A percentile compares a stretch with the other conserved stretches of the same genome.
phyloP scores from a whole-genome alignment of 1,140 invertebrate species.

The Phymorhynchus buccinoides region DNA sequence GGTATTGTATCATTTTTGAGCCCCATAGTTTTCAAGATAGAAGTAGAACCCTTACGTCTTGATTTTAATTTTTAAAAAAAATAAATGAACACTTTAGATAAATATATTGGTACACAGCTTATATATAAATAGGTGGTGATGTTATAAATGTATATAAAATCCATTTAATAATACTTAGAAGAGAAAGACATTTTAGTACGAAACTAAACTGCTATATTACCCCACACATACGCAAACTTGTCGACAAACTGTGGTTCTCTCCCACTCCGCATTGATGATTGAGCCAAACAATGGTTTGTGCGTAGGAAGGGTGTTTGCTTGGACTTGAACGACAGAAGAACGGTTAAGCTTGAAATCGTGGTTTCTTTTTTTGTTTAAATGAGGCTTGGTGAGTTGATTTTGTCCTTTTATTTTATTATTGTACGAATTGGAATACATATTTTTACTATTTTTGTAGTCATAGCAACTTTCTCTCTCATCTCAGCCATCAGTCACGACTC shows the following conservation, averaged over 20 bases:
- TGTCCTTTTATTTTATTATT: background rate
- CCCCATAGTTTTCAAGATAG: no score
- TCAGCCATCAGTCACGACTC: background rate
- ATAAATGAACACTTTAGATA: no score
- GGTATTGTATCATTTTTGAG: no score
- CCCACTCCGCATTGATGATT: background rate
- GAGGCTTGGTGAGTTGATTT: background rate
- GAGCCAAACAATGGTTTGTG: background rate
- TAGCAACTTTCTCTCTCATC: background rate
- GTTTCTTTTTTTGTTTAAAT: background rate
- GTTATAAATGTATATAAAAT: no score
- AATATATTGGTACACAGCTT: no score
- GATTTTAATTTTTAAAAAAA: no score
- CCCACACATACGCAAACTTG: no score
- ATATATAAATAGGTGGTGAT: no score
- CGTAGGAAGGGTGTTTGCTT: background rate
- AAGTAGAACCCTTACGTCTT: no score
- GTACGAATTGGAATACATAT: background rate
- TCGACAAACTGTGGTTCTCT: background rate
- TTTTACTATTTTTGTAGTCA: background rate
- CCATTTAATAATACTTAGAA: no score
- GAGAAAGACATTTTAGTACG: no score
- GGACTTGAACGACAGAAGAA: background rate
- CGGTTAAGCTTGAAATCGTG: background rate
- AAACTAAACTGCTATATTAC: background rate